These are phyloP conservation scores for Chromis chromis DNA, from an alignment of 2,797 vertebrate species.

Conservation along the genomic window DNA sequence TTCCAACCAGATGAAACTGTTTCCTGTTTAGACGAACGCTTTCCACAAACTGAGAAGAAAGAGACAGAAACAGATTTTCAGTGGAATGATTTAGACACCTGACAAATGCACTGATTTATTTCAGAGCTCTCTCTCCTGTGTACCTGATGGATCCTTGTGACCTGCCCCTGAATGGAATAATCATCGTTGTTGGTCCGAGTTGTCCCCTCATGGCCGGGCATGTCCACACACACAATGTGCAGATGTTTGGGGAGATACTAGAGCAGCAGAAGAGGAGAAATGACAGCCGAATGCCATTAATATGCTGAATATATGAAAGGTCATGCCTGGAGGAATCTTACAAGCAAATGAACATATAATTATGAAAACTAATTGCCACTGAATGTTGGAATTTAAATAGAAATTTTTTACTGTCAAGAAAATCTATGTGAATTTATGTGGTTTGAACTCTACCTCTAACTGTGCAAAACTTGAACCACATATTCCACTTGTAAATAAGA, in stretches of 20 bases:
- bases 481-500: too few species aligned
- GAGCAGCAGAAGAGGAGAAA: constrained; percentile 19
- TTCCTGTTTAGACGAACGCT: constrained; percentile 90
- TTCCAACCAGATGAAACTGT: constrained; percentile 94
- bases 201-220: constrained; percentile 97
- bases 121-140: not conserved
- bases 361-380: not conserved
- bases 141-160: constrained; percentile 95
- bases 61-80: constrained; percentile 26
- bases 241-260: constrained; percentile 97
- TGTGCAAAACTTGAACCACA: too few species aligned
- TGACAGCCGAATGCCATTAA: not conserved
- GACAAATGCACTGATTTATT: not conserved
- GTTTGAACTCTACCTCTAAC: not conserved
- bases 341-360: not conserved
- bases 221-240: constrained; percentile 95
- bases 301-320: not conserved
- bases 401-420: not conserved
- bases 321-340: not conserved
- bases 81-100: not conserved
- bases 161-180: constrained; percentile 93
- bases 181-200: constrained; percentile 92
- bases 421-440: not conserved
- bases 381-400: not conserved
- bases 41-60: constrained; percentile 90